Conservation (phyloP, 2,113 vertebrate species). For the Phoenicopterus ruber region DNA sequence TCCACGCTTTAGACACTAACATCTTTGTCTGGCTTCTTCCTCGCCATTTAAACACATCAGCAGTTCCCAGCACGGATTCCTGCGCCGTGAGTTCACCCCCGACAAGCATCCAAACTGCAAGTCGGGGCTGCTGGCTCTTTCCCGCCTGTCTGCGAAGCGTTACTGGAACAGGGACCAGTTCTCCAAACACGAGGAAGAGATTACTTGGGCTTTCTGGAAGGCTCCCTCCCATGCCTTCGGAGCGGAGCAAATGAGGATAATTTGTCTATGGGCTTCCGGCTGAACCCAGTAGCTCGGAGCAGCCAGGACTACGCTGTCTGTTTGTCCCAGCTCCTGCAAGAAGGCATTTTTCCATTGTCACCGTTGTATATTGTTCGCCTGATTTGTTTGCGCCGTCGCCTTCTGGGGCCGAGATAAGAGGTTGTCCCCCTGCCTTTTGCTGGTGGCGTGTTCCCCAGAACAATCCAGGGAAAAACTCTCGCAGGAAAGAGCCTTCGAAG, state of each 20-base stretch:
- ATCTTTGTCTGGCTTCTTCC: slow-evolving; percentile 19
- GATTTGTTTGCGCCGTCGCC: slow-evolving; percentile 1
- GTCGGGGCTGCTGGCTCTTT: slow-evolving; percentile 31
- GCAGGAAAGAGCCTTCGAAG: slow-evolving; percentile 11
- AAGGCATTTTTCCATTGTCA: slow-evolving; percentile 46
- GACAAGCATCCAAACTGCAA: slow-evolving; percentile 9
- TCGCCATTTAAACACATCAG: slow-evolving; percentile 24
- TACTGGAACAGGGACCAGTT: background rate
- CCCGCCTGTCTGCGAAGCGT: background rate
- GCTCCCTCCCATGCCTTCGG: slow-evolving; percentile 3
- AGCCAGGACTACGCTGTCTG: background rate
- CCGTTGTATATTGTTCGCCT: background rate
- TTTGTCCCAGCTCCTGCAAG: background rate
- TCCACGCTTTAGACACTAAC: background rate
- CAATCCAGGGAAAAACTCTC: slow-evolving; percentile 50
- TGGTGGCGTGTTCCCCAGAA: slow-evolving; percentile 22
- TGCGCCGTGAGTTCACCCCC: slow-evolving; percentile 27
- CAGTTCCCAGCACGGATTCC: slow-evolving; percentile 42
- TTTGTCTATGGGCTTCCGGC: background rate
- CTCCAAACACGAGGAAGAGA: slow-evolving; percentile 32
- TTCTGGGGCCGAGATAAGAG: slow-evolving; percentile 64
- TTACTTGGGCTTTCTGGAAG: slow-evolving; percentile 58
- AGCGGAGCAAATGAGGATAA: slow-evolving; percentile 48
- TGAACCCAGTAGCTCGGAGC: background rate
- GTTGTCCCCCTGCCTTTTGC: background rate